Conservation (phyloP, 1,140 invertebrate species). For the Drosophila serrata region DNA sequence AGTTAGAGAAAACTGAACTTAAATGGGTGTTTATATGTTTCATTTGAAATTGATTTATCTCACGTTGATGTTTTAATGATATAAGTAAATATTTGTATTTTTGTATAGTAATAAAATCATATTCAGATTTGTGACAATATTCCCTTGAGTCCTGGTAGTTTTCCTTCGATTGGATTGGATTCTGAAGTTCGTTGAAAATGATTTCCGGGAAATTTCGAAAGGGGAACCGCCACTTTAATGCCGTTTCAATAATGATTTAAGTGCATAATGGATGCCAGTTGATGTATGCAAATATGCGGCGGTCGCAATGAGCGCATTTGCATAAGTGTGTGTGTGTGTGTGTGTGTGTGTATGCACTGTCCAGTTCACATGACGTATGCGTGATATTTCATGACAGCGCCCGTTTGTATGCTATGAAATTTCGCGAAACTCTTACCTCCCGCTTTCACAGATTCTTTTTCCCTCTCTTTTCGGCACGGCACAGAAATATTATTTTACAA, state of each 20-base stretch:
- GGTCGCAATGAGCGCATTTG: slow-evolving; percentile 37
- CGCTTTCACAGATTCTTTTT: slow-evolving; percentile 11
- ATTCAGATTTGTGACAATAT: no score
- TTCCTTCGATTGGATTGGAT: background rate
- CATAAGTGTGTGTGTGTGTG: slow-evolving; percentile 23
- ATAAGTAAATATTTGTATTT: background rate
- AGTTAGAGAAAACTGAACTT: background rate
- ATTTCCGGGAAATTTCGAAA: slow-evolving; percentile 92
- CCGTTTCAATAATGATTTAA: slow-evolving; percentile 40
- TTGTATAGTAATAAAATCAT: background rate
- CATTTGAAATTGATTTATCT: background rate
- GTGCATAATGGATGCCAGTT: slow-evolving; percentile 23
- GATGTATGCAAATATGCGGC: slow-evolving; percentile 44
- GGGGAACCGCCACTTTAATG: slow-evolving; percentile 10
- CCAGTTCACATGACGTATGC: slow-evolving; percentile 55
- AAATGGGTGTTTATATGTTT: background rate
- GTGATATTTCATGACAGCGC: slow-evolving; percentile 52
- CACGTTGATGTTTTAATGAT: background rate
- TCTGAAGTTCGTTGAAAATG: slow-evolving; percentile 92
- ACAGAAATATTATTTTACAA: slow-evolving; percentile 81
- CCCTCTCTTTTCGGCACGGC: slow-evolving; percentile 6
- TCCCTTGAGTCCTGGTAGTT: background rate
- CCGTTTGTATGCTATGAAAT: slow-evolving; percentile 57
- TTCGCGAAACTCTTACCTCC: slow-evolving; percentile 9
- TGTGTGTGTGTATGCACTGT: slow-evolving; percentile 1